Conservation (phyloP, 2,888 invertebrate genomes). For the Tenthredo notha region DNA sequence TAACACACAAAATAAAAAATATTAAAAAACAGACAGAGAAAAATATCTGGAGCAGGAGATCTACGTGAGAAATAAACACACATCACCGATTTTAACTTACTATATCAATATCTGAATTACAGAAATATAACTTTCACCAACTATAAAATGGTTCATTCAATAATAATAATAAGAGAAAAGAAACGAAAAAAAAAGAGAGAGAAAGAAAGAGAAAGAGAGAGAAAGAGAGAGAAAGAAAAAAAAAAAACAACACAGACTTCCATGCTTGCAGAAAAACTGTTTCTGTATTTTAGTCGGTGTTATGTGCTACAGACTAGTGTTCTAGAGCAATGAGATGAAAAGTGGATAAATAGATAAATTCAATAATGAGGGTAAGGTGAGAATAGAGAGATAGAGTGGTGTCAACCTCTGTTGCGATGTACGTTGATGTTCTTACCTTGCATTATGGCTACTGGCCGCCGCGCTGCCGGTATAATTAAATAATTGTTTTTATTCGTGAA, state of each 20-base stretch:
- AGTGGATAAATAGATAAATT: constrained; percentile 52
- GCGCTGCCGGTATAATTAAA: constrained; percentile 79
- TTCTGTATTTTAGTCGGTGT: constrained; percentile 49
- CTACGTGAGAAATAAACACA: constrained; percentile 34
- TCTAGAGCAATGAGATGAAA: constrained; percentile 51
- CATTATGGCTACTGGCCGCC: constrained; percentile 78
- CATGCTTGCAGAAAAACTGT: constrained; percentile 47
- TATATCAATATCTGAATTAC: constrained; percentile 16
- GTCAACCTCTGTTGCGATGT: constrained; percentile 76
- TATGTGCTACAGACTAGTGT: constrained; percentile 52
- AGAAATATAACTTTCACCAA: constrained; percentile 30
- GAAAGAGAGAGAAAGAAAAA: neutral
- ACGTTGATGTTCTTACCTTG: constrained; percentile 78
- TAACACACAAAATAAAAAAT: constrained; percentile 35
- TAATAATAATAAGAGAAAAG: constrained; percentile 11
- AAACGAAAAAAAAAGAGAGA: neutral
- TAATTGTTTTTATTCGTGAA: constrained; percentile 77
- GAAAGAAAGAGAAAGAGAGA: too few species aligned
- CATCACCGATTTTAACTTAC: constrained; percentile 40
- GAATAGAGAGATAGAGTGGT: constrained; percentile 71
- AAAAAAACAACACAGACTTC: constrained; percentile 33
- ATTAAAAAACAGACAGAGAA: constrained; percentile 37
- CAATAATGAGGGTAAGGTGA: constrained; percentile 58
- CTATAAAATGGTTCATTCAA: constrained; percentile 19
- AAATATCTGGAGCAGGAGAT: constrained; percentile 39